Percentiles rank a stretch among this genome's conserved stretches.
These are phyloP conservation scores for Triplophysa dalaica DNA, from an alignment of 2,113 vertebrate genomes.

Conservation along the genomic window DNA sequence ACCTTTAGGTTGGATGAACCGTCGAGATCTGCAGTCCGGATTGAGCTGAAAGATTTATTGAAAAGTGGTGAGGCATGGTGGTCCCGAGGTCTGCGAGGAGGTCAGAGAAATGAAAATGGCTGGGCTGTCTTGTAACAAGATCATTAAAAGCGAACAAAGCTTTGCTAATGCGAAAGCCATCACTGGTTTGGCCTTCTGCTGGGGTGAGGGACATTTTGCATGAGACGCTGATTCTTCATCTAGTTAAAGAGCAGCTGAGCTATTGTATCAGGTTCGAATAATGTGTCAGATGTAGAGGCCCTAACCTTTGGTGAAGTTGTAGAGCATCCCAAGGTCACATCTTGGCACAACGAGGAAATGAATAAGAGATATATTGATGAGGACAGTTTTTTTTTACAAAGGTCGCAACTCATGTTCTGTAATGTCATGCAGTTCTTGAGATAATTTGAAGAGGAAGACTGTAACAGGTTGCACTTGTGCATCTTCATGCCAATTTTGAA, in stretches of 20 bases:
- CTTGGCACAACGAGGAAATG: conserved; percentile 2
- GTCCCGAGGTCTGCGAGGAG: conserved; percentile 35
- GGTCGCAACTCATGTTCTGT: too few species aligned
- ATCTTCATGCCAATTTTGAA: background rate
- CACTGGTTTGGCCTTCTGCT: conserved; percentile 18
- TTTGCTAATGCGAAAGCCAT: conserved; percentile 38
- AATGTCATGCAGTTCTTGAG: too few species aligned
- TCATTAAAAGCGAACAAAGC: conserved; percentile 57
- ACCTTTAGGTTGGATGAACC: conserved; percentile 46
- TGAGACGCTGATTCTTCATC: conserved; percentile 37
- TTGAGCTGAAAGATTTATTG: conserved; percentile 55
- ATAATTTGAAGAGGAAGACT: too few species aligned
- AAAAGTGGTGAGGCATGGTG: conserved; percentile 26
- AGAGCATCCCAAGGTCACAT: conserved; percentile 52
- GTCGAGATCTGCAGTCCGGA: conserved; percentile 13
- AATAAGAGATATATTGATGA: background rate
- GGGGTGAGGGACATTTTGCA: conserved; percentile 32
- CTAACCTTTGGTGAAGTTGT: conserved; percentile 33
- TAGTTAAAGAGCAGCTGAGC: conserved; percentile 51
- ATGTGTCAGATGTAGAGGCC: conserved; percentile 38
- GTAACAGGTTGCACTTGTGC: too few species aligned
- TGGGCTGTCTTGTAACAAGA: conserved; percentile 49
- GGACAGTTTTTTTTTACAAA: too few species aligned
- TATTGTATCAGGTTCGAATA: conserved; percentile 47
- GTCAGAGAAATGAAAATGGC: conserved; percentile 52